Conservation (phyloP, 1,140 invertebrate genomes). For the Drosophila virilis region DNA sequence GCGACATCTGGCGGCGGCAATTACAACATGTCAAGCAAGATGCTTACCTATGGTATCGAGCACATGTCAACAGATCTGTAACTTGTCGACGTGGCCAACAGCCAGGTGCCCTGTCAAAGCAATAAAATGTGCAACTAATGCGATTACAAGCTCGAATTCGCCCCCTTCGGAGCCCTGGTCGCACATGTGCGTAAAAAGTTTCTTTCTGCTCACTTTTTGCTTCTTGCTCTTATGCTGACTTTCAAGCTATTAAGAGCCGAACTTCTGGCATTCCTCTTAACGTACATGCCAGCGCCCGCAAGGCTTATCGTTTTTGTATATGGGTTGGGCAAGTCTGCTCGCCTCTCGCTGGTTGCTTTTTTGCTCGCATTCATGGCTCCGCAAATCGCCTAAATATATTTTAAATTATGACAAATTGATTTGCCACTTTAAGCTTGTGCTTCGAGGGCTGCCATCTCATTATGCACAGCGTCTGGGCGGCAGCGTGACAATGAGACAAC, state of each 20-base stretch:
- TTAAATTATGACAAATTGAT: constrained; percentile 78
- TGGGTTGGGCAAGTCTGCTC: neutral
- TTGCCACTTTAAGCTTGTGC: constrained; percentile 29
- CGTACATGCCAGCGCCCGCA: too few species aligned
- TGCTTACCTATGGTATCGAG: constrained; percentile 15
- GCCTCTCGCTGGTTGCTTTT: constrained; percentile 1
- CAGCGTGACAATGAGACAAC: constrained; percentile 78
- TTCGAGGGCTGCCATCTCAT: constrained; percentile 64
- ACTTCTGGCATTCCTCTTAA: too few species aligned
- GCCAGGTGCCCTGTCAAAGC: constrained; percentile 41
- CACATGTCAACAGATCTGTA: constrained; percentile 33
- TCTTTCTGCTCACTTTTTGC: neutral
- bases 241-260: too few species aligned
- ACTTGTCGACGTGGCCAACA: constrained; percentile 14
- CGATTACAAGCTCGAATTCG: constrained; percentile 58
- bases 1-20: constrained; percentile 52
- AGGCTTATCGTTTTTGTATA: too few species aligned
- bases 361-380: neutral
- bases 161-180: neutral
- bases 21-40: constrained; percentile 60
- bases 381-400: constrained; percentile 49
- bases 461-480: constrained; percentile 69
- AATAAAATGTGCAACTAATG: constrained; percentile 81
- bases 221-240: neutral
- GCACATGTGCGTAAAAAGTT: constrained; percentile 5